Base-by-base conservation (phyloP, 2,113 vertebrate genomes). In the Tretioscincus oriximinensis region DNA sequence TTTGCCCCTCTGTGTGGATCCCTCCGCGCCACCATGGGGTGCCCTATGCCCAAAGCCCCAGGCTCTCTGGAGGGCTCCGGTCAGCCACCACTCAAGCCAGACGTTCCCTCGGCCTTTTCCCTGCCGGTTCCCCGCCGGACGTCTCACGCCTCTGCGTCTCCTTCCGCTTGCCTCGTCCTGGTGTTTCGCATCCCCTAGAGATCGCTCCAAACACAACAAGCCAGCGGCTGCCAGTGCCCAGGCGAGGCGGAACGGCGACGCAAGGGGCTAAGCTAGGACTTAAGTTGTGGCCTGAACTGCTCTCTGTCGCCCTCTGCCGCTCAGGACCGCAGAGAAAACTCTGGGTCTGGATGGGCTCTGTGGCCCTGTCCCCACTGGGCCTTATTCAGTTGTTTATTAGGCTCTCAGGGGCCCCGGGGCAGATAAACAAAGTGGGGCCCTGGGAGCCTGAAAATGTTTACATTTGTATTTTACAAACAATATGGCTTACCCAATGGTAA, bases 121-220 rank as follows among this genome's bases (percentile, higher is more conserved):
- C 51, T 41, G 4, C 35, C 24, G 45, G 35, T 41, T n/a, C 35
- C 35, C 35, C 35, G 51, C 51, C 74, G 66, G 58, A 1, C 1
- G 66, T 31, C 45, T 68, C 51, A 26, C 73, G 41, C 77, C 75
- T 63, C 41, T 26, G 2, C 3, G 35, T 5, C 10, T 7, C 69
- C 26, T 24, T 66, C 4, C 75, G 54, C 14, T 58, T 22, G 21
- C 58, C 71, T 81, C 74, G 86, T 41, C n/a, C n/a, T 63, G 89
- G 86, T 90, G 80, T 86, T 80, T 78, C 65, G 22, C 90, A 90
- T 92, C 91, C 91, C 94, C 89, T 94, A 92, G 95, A 92, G 94
- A 94, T 88, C 75, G 41, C 74, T 63, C 64, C 54, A 26, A 85
- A 85, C 83, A 81, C 85, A 86, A 72, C 81, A 68, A 77, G 35